Evolutionary conservation across 92 coral and sea anemone genomes (phyloP).

Genomic region (Zoanthus sansibaricus): DNA sequence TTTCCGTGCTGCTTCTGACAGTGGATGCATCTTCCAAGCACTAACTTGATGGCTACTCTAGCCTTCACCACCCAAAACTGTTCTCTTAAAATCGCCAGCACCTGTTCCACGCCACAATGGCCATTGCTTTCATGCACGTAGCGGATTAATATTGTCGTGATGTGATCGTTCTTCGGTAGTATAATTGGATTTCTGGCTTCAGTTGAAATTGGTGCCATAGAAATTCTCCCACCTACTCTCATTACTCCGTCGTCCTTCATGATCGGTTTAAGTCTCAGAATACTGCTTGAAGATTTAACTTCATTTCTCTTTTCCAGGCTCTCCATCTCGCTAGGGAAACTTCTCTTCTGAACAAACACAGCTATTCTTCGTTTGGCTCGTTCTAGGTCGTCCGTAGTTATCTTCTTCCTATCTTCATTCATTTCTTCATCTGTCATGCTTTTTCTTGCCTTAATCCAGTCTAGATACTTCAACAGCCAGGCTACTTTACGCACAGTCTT

Average conservation of each 20-base stretch:
- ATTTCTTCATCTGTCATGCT: not conserved
- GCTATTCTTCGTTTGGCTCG: constrained; percentile 41
- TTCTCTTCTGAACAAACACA: constrained; percentile 46
- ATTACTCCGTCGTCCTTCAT: constrained; percentile 35
- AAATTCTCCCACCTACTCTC: constrained; percentile 48
- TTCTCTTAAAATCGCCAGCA: constrained; percentile 39
- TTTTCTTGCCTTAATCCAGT: constrained; percentile 50
- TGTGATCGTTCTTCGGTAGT: constrained; percentile 40
- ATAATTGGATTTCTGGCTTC: constrained; percentile 62
- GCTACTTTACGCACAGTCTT: constrained; percentile 47
- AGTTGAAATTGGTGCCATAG: constrained; percentile 54
- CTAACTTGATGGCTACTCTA: constrained; percentile 53
- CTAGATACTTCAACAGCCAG: constrained; percentile 53
- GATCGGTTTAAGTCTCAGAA: constrained; percentile 57
- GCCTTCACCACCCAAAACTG: constrained; percentile 58
- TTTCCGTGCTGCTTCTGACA: constrained; percentile 44
- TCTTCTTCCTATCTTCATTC: not conserved
- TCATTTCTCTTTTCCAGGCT: constrained; percentile 26
- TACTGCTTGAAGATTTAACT: constrained; percentile 44
- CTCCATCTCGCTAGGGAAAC: constrained; percentile 47
- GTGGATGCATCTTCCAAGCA: constrained; percentile 43
- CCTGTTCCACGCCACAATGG: constrained; percentile 67
- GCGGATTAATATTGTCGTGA: constrained; percentile 45
- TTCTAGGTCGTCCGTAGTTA: constrained; percentile 49
- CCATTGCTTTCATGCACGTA: constrained; percentile 47